Conservation (phyloP, 2,888 invertebrate genomes). For the Epinotia brunnichana region DNA sequence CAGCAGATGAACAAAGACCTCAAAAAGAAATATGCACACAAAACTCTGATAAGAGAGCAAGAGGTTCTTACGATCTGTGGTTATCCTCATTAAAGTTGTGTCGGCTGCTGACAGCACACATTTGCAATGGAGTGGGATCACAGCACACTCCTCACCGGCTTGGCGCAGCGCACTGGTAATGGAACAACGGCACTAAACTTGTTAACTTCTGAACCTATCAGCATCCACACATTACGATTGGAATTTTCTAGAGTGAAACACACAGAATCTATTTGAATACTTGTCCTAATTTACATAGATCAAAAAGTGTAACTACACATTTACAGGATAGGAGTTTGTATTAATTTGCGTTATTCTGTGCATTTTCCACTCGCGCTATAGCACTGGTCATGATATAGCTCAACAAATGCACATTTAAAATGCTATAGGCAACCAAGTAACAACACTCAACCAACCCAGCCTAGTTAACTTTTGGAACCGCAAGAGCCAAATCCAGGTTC, state of each 20-base stretch:
- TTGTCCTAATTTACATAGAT: slow-evolving; percentile 60
- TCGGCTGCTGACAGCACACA: background rate
- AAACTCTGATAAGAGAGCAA: background rate
- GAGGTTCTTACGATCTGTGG: background rate
- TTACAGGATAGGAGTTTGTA: slow-evolving; percentile 45
- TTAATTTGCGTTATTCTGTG: slow-evolving; percentile 54
- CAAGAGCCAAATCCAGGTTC: slow-evolving; percentile 81
- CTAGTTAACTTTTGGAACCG: slow-evolving; percentile 78
- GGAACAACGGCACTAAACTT: slow-evolving; percentile 43
- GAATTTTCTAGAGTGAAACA: slow-evolving; percentile 71
- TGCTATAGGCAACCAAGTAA: slow-evolving; percentile 71
- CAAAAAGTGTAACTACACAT: slow-evolving; percentile 62
- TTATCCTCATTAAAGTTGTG: background rate
- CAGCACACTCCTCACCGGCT: slow-evolving; percentile 32
- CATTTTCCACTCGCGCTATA: slow-evolving; percentile 64
- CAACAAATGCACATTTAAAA: slow-evolving; percentile 80
- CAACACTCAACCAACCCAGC: slow-evolving; percentile 69
- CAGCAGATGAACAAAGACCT: background rate
- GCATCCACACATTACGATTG: slow-evolving; percentile 71
- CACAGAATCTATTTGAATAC: slow-evolving; percentile 62
- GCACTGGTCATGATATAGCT: slow-evolving; percentile 66
- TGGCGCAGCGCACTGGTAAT: slow-evolving; percentile 29
- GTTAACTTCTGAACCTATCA: slow-evolving; percentile 70
- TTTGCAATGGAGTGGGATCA: slow-evolving; percentile 18
- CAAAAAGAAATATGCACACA: background rate